Percentiles rank a stretch among this genome's conserved stretches.
These are phyloP conservation scores for Heliconius aoede DNA, from an alignment of 2,888 invertebrate genomes.

Conservation along the genomic window DNA sequence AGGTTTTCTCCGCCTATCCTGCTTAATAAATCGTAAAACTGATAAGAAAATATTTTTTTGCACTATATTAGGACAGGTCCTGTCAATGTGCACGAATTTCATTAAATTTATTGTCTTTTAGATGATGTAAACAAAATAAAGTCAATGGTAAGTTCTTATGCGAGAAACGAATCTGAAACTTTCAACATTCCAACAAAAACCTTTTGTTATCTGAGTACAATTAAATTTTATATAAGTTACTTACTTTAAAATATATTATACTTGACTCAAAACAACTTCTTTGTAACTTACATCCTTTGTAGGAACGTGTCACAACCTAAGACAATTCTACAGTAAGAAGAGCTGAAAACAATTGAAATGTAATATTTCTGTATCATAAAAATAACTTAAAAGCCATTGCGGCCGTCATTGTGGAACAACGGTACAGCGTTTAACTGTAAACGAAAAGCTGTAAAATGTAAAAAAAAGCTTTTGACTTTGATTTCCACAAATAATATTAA, in stretches of 20 bases:
- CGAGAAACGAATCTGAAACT: background rate
- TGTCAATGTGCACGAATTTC: no score
- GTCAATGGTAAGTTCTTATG: background rate
- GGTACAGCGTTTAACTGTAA: no score
- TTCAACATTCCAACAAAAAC: background rate
- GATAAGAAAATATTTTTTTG: no score
- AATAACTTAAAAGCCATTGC: background rate
- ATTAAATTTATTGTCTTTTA: no score
- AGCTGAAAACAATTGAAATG: background rate
- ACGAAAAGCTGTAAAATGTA: no score
- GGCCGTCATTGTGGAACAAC: no score
- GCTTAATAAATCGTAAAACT: no score
- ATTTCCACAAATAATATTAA: no score
- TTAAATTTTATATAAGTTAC: background rate
- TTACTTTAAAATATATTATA: background rate
- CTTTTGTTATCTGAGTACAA: background rate
- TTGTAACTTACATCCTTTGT: slow-evolving; percentile 15
- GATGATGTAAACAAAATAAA: no score
- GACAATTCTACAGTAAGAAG: slow-evolving; percentile 1
- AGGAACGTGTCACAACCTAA: slow-evolving; percentile 10
- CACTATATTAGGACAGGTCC: no score
- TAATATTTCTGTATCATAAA: background rate
- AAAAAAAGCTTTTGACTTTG: no score
- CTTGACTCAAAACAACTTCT: background rate
- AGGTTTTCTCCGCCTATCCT: background rate